These are phyloP conservation scores for Malaclemys terrapin DNA, from an alignment of 2,113 vertebrate genomes.

Conservation along the genomic window DNA sequence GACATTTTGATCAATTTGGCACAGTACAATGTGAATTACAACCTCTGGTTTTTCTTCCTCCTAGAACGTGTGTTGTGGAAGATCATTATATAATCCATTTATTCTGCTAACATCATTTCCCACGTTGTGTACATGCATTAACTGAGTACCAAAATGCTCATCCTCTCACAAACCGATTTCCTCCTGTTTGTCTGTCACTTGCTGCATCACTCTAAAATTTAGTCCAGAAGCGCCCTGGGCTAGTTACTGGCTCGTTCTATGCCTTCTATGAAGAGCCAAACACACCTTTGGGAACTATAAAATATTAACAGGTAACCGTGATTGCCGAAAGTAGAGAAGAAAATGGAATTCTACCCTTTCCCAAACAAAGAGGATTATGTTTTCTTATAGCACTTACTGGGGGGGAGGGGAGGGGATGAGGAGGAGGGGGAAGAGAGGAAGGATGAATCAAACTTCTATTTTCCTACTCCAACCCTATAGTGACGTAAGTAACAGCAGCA, in stretches of 20 bases:
- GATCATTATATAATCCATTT: background rate
- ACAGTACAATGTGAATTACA: accelerated
- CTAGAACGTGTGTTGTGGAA: background rate
- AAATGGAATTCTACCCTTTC: background rate
- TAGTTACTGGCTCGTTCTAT: background rate
- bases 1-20: background rate
- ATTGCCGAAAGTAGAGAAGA: background rate
- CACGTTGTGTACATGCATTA: background rate
- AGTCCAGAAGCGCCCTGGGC: background rate
- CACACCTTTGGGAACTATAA: accelerated
- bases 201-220: background rate
- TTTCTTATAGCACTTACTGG: background rate
- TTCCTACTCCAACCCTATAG: background rate
- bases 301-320: background rate
- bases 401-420: background rate
- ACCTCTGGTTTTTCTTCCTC: background rate
- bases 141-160: background rate
- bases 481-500: background rate
- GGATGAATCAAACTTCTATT: background rate
- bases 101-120: background rate
- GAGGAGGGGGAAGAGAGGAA: background rate
- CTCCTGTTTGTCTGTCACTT: too few relatives aligned
- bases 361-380: background rate
- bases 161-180: too few relatives aligned
- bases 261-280: background rate